Base-by-base conservation (phyloP, 2,113 vertebrate species). In the Myotis davidii region DNA sequence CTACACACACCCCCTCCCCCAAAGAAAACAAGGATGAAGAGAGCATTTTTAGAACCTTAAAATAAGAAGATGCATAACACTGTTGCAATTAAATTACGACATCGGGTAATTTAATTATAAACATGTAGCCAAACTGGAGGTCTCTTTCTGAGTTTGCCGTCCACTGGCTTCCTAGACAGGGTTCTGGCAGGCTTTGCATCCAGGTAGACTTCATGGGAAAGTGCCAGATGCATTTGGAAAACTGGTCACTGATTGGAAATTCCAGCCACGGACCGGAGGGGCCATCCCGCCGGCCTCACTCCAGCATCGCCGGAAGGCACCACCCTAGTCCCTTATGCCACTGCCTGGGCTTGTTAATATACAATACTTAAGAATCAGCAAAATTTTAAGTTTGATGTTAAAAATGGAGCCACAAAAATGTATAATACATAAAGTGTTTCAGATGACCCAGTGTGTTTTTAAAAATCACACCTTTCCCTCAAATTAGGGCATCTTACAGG, bases 381-480 rank as follows among this genome's bases (percentile, higher is more conserved):
- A 70, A 56, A 70, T 59, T 65, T 79, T n/a, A 73, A 78, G 45
- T 74, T 67, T 85, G 18, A 83, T 76, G 54, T 73, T 95, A 14
- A 88, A 94, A 94, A n/a, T 48, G 6, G 1, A 54, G 65, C 48
- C 39, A 90, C n/a, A 13, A n/a, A 85, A 89, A 84, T 83, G 25
- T 39, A 9, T 3, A 42, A 42, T 42, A 81, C 37, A 54, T 74
- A 64, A 95, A 90, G 34, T 61, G 25, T 48, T 65, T 59, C 32
- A 78, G 48, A 52, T 74, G 21, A 11, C 21, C 20, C 8, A 2
- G 6, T 65, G 42, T 64, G 25, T 37, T 82, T 72, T 72, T 91
- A 8, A 64, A 85, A 67, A 87, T 10, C 86, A 88, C 39, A 11
- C 4, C 52, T 72, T 70, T 85, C 85, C 78, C n/a, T 88, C 77